phyloP scores from a whole-genome alignment of 2,113 vertebrate species.

The Spea multiplicata region DNA sequence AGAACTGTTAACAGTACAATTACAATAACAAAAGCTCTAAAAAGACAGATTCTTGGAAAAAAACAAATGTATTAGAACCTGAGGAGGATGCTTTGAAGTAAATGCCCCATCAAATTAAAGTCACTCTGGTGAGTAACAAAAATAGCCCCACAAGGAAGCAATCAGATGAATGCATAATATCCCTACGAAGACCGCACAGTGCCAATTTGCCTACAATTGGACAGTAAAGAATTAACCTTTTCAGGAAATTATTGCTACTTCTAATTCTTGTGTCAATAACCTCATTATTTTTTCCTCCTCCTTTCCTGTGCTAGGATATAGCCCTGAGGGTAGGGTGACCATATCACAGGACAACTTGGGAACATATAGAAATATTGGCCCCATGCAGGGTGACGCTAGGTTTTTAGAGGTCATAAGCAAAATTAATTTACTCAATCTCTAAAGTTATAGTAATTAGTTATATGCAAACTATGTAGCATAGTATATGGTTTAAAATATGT shows the following conservation, averaged over 20 bases:
- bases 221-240: background rate
- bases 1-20: background rate
- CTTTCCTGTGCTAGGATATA: too few species aligned
- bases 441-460: too few species aligned
- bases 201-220: background rate
- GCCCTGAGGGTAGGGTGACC: too few species aligned
- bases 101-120: background rate
- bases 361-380: too few species aligned
- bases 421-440: too few species aligned
- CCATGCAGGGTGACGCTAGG: too few species aligned
- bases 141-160: background rate
- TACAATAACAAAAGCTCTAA: constrained; percentile 8
- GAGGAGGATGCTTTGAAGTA: background rate
- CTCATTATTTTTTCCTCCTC: too few species aligned
- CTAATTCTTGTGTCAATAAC: too few species aligned
- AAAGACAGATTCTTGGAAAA: background rate
- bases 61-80: background rate
- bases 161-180: background rate
- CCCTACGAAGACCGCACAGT: background rate
- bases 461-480: too few species aligned
- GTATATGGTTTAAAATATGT: too few species aligned
- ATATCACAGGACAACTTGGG: too few species aligned
- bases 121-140: background rate
- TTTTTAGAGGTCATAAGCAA: too few species aligned
- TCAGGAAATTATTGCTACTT: background rate